phyloP scores from a whole-genome alignment of 2,888 invertebrate genomes.

The Lapara coniferarum region DNA sequence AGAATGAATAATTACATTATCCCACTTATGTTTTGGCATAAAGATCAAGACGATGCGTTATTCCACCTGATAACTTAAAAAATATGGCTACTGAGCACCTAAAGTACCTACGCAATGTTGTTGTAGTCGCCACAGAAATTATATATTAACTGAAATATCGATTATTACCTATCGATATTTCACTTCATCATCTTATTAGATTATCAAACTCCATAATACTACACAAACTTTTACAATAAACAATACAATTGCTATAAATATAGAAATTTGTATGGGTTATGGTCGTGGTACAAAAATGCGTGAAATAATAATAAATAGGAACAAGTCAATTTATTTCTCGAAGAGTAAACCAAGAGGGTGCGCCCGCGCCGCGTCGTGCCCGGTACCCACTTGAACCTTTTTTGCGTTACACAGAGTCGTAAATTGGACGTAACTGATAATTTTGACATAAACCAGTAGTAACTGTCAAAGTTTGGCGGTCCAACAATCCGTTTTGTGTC shows the following conservation, averaged over 20 bases:
- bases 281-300: conserved; percentile 41
- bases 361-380: conserved; percentile 53
- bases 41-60: too few relatives aligned
- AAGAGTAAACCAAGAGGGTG: conserved; percentile 50
- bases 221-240: not conserved
- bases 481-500: conserved; percentile 70
- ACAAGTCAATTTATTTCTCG: conserved; percentile 75
- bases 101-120: not conserved
- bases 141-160: too few relatives aligned
- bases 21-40: too few relatives aligned
- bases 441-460: conserved; percentile 80
- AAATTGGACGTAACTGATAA: conserved; percentile 77
- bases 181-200: too few relatives aligned
- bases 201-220: too few relatives aligned
- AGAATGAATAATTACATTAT: too few relatives aligned
- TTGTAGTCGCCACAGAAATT: too few relatives aligned
- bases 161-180: too few relatives aligned
- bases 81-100: too few relatives aligned
- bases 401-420: conserved; percentile 68
- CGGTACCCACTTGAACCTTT: conserved; percentile 67
- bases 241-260: not conserved
- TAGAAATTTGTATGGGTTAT: conserved; percentile 26
- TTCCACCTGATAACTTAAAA: too few relatives aligned
- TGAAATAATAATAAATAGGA: conserved; percentile 67
- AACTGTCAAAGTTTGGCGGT: conserved; percentile 67